A percentile compares a stretch with the other conserved stretches of the same genome.
Conservation (phyloP, 2,797 vertebrate species). For the Poeciliopsis turneri region DNA sequence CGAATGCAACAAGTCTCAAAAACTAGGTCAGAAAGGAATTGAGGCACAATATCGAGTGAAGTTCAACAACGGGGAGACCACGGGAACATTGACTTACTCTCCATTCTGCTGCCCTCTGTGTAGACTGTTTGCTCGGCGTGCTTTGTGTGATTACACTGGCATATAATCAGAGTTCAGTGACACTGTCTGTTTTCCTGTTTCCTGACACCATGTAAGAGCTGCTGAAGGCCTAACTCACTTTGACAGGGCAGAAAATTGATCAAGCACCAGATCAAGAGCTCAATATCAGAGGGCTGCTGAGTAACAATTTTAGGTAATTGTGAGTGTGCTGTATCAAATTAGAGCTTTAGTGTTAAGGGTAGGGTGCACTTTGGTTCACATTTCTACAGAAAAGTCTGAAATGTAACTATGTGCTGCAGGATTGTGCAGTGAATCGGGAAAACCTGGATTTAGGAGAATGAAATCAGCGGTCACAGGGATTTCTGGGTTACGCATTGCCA, state of each 20-base stretch:
- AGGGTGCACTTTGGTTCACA: slow-evolving; percentile 21
- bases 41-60: not conserved
- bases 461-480: slow-evolving; percentile 1
- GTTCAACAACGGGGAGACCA: not conserved
- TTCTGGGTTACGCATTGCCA: slow-evolving; percentile 1
- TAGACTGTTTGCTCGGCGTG: slow-evolving; percentile 10
- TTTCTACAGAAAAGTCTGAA: slow-evolving; percentile 29
- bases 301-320: slow-evolving; percentile 55
- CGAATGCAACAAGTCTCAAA: not conserved
- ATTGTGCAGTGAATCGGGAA: slow-evolving; percentile 3
- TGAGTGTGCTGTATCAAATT: slow-evolving; percentile 48
- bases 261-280: slow-evolving; percentile 67
- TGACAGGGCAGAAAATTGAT: slow-evolving; percentile 73
- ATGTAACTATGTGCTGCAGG: slow-evolving; percentile 27
- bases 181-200: slow-evolving; percentile 37
- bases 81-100: not conserved
- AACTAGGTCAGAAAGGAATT: not conserved
- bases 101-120: not conserved
- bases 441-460: slow-evolving; percentile 20
- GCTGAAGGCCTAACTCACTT: slow-evolving; percentile 65
- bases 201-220: slow-evolving; percentile 37
- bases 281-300: slow-evolving; percentile 35
- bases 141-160: slow-evolving; percentile 49
- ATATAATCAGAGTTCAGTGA: slow-evolving; percentile 53
- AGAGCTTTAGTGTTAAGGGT: slow-evolving; percentile 24